Conservation (phyloP, 2,797 vertebrate species). For the Anguilla anguilla region DNA sequence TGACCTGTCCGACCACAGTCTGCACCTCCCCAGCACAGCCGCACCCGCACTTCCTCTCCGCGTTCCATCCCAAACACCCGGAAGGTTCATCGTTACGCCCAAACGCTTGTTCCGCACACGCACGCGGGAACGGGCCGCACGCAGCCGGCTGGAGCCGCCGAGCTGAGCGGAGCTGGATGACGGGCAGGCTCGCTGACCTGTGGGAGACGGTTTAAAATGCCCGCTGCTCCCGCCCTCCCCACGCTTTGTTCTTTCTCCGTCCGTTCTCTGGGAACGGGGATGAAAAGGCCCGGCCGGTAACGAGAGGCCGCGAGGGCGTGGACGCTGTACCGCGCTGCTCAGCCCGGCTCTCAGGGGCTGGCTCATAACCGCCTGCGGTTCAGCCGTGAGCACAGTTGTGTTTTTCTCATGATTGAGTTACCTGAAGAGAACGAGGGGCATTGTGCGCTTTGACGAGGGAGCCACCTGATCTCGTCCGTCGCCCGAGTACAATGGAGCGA, state of each 20-base stretch:
- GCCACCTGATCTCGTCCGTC: constrained; percentile 9
- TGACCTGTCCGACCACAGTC: neutral
- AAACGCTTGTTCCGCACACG: too few relatives aligned
- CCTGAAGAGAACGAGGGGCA: constrained; percentile 6
- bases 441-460: neutral
- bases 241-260: neutral
- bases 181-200: neutral
- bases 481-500: neutral
- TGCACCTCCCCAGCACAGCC: neutral
- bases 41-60: neutral
- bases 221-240: neutral
- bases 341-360: neutral
- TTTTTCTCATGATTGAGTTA: constrained; percentile 13
- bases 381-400: neutral
- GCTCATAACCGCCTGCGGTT: neutral
- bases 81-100: neutral
- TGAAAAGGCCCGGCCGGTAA: neutral
- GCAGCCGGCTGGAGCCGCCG: neutral
- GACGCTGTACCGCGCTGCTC: neutral
- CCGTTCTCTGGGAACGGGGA: neutral
- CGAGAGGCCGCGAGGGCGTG: neutral
- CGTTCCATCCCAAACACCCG: neutral
- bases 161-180: neutral
- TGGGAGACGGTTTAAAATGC: neutral
- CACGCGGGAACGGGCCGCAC: neutral